Percentiles rank a stretch among this genome's conserved stretches.
These are phyloP conservation scores for Erpornis zantholeuca DNA, from an alignment of 2,113 vertebrate species.

Conservation along the genomic window DNA sequence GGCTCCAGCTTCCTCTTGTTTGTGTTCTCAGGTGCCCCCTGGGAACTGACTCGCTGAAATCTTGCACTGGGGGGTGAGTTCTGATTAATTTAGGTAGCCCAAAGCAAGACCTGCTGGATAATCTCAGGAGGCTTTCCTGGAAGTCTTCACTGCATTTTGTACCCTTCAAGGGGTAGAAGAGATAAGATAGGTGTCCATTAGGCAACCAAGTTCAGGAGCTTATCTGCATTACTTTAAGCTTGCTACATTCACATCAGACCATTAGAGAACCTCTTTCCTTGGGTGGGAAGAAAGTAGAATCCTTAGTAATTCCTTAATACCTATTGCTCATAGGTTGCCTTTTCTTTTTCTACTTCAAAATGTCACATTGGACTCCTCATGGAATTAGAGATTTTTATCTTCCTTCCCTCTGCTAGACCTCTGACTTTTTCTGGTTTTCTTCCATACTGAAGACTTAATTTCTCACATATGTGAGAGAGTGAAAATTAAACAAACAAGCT, in stretches of 20 bases:
- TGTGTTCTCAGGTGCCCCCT: background rate
- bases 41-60: background rate
- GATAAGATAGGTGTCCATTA: background rate
- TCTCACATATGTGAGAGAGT: constrained; percentile 18
- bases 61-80: background rate
- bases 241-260: background rate
- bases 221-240: constrained; percentile 25
- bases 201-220: background rate
- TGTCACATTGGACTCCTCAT: background rate
- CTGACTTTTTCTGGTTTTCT: constrained; percentile 13
- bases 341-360: constrained; percentile 24
- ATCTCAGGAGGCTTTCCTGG: background rate
- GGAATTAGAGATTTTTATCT: constrained; percentile 38
- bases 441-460: constrained; percentile 31
- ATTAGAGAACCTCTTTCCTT: background rate
- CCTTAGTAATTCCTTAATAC: background rate
- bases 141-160: background rate
- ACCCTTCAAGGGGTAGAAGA: background rate
- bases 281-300: background rate
- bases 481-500: constrained; percentile 63
- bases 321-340: background rate
- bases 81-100: background rate
- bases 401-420: background rate
- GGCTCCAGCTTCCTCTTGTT: background rate
- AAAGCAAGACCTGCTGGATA: background rate